These are phyloP conservation scores for Achatina immaculata DNA, from an alignment of 1,140 invertebrate genomes.

Conservation along the genomic window DNA sequence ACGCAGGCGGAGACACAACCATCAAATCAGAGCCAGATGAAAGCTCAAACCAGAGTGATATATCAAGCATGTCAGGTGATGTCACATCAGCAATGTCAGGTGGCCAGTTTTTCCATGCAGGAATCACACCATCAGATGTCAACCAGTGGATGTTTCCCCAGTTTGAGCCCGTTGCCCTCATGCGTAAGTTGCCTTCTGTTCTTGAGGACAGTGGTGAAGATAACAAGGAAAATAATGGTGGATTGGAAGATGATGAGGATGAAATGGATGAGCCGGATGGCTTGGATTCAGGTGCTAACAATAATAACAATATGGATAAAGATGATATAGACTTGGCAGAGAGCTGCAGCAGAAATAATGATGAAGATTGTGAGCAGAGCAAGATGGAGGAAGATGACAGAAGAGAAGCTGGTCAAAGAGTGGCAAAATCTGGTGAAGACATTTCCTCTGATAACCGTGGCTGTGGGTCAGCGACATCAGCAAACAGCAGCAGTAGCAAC, in stretches of 20 bases:
- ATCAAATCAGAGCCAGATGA: conserved; percentile 62
- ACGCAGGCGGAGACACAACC: conserved; percentile 43
- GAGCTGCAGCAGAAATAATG: background rate
- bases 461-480: conserved; percentile 28
- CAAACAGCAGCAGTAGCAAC: conserved; percentile 26
- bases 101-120: conserved; percentile 30
- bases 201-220: conserved; percentile 53
- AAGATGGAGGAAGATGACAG: conserved; percentile 39
- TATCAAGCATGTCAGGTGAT: conserved; percentile 67
- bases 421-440: conserved; percentile 18
- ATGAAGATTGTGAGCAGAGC: conserved; percentile 9
- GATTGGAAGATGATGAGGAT: conserved; percentile 44
- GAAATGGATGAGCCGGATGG: conserved; percentile 49
- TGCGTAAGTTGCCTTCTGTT: conserved; percentile 44
- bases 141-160: conserved; percentile 69
- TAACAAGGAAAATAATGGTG: conserved; percentile 53
- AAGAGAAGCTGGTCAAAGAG: background rate
- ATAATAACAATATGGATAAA: conserved; percentile 26
- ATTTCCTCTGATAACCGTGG: conserved; percentile 21
- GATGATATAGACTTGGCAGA: conserved; percentile 20
- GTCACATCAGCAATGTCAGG: conserved; percentile 38
- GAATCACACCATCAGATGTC: conserved; percentile 43
- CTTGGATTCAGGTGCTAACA: conserved; percentile 31
- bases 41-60: conserved; percentile 68
- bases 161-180: conserved; percentile 61